These are phyloP conservation scores for Leptoteleia sp. DNA, from an alignment of 1,140 invertebrate species.

Conservation along the genomic window DNA sequence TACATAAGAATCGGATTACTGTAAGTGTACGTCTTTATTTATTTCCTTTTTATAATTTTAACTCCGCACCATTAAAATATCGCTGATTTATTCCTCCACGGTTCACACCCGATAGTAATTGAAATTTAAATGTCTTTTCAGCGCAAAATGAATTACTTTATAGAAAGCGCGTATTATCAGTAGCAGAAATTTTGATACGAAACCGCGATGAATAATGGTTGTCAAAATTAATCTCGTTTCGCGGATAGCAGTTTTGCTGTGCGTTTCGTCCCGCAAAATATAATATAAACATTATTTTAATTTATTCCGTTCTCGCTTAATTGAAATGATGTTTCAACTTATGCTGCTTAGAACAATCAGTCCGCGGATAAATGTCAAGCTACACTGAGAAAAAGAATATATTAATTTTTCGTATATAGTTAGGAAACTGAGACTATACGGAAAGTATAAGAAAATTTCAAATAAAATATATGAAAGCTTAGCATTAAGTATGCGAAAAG, in stretches of 20 bases:
- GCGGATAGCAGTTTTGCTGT: not conserved
- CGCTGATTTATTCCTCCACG: not conserved
- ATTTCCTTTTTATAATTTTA: slow-evolving; percentile 21
- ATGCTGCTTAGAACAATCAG: too few relatives aligned
- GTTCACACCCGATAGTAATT: slow-evolving; percentile 5
- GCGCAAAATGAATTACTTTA: slow-evolving; percentile 12
- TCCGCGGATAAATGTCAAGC: too few relatives aligned
- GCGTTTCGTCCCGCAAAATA: too few relatives aligned
- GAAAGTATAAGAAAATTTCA: too few relatives aligned
- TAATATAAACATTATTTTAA: slow-evolving; percentile 7
- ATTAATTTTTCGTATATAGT: too few relatives aligned
- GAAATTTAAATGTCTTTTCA: slow-evolving; percentile 24
- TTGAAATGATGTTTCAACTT: too few relatives aligned
- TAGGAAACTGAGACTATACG: too few relatives aligned
- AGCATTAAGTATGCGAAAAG: too few relatives aligned
- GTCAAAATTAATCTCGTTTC: slow-evolving; percentile 28
- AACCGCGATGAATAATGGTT: slow-evolving; percentile 12
- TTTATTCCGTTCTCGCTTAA: slow-evolving; percentile 6
- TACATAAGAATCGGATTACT: slow-evolving; percentile 20
- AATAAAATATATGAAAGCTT: too few relatives aligned
- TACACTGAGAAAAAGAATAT: too few relatives aligned
- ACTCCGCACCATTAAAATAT: slow-evolving; percentile 18
- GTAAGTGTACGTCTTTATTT: slow-evolving; percentile 4
- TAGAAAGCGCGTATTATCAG: slow-evolving; percentile 6
- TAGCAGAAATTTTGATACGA: slow-evolving; percentile 20